Evolutionary conservation across 2,888 invertebrate genomes (phyloP), one percentile per base, ranked within the genome.

Genomic region (Trichogramma dendrolimi): DNA sequence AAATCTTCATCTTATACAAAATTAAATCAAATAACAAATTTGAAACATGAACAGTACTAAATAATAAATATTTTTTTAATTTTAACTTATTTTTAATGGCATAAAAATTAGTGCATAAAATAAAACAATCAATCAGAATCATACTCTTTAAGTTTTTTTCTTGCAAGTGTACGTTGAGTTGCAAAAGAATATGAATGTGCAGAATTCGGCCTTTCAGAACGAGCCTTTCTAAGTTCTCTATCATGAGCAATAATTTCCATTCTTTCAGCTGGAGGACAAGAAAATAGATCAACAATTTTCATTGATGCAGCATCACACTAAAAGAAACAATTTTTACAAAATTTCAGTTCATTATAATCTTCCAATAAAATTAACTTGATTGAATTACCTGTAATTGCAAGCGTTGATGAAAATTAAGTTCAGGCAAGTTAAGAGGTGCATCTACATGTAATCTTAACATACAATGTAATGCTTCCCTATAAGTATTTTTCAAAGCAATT

Each of bases 381-480:
- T 8, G n/a, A 56, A 56, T 47, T 80, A 87, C 88, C 83, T 89
- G 89, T 72, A 89, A 86, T 64, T 91, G 86, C 38, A 92, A 82
- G 65, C 90, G 81, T 62, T 89, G 83, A 72, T 91, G 88, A 58
- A 92, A 81, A 72, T 87, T 87, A 6, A 87, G 83, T 75, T 92
- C 92, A 4, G 80, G 73, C 55, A 77, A 72, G 69, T 75, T 77
- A 11, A 80, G 72, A 8, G 77, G 76, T 10, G 78, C 81, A 63
- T 84, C 86, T 63, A 85, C 83, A 69, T 91, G 90, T 72, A 92
- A 82, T 73, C 88, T 86, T 68, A 91, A 80, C 52, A 92, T 90
- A 79, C 90, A 90, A 56, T 88, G 80, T 62, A 91, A 79, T 4
- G 91, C 90, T 74, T 92, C 92, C 75, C 85, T 83, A 69, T 93